These are phyloP conservation scores for Notamacropus eugenii DNA, from an alignment of 2,797 vertebrate genomes.

Conservation along the genomic window DNA sequence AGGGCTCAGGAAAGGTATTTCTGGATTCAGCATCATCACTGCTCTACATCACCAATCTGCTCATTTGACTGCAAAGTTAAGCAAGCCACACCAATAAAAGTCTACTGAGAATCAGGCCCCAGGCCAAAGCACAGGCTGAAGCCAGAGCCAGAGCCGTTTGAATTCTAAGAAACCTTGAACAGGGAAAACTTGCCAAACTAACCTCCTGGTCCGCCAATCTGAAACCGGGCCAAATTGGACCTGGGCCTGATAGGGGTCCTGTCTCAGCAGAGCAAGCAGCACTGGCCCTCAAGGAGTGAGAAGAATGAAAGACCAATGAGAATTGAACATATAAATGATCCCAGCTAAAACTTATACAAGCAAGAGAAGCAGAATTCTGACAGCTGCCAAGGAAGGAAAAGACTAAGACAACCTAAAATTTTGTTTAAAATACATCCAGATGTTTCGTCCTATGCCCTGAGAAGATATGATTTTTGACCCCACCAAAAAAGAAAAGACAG, in stretches of 20 bases:
- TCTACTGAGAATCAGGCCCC: not conserved
- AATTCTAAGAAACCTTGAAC: conserved; percentile 1
- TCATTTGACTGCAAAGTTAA: not conserved
- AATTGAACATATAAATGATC: not conserved
- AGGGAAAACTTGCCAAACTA: not conserved
- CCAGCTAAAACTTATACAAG: not conserved
- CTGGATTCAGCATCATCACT: not conserved
- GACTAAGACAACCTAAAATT: not conserved
- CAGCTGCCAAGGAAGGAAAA: not conserved
- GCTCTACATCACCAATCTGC: not conserved
- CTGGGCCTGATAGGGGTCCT: not conserved
- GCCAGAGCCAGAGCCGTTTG: not conserved
- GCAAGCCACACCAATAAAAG: not conserved
- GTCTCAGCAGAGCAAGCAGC: not conserved
- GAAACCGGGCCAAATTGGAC: not conserved
- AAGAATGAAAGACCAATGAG: not conserved
- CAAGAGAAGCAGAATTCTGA: not conserved
- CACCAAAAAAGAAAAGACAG: not conserved
- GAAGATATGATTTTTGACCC: not conserved
- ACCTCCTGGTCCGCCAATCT: not conserved
- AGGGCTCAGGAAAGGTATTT: not conserved
- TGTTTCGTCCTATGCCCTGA: not conserved
- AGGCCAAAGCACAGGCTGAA: not conserved
- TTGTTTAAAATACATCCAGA: not conserved
- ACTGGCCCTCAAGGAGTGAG: not conserved